These are phyloP conservation scores for Schrankia costaestrigalis DNA, from an alignment of 2,888 invertebrate species.

Conservation along the genomic window DNA sequence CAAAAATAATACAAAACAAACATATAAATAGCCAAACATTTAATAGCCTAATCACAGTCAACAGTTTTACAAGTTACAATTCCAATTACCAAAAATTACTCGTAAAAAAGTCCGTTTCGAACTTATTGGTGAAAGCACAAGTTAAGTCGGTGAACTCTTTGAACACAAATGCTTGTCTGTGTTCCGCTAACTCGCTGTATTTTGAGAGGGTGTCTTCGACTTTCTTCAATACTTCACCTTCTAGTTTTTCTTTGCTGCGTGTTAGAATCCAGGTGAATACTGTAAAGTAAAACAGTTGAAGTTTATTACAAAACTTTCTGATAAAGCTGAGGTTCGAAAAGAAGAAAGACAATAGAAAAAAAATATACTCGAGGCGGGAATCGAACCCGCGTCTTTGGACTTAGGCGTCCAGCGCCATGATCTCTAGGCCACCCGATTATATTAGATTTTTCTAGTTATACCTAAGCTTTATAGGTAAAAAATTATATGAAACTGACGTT, in stretches of 20 bases:
- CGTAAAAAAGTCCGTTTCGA: slow-evolving; percentile 59
- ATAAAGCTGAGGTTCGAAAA: too few relatives aligned
- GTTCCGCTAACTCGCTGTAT: slow-evolving; percentile 59
- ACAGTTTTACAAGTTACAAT: not conserved
- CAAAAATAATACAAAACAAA: too few relatives aligned
- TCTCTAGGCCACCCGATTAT: too few relatives aligned
- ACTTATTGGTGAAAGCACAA: slow-evolving; percentile 53
- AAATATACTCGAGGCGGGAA: too few relatives aligned
- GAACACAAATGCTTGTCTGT: slow-evolving; percentile 57
- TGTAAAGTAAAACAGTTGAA: slow-evolving; percentile 34
- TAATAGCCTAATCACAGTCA: not conserved
- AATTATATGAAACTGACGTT: too few relatives aligned
- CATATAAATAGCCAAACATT: slow-evolving; percentile 1
- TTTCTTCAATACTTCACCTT: slow-evolving; percentile 53
- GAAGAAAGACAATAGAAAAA: too few relatives aligned
- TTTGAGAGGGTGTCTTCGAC: slow-evolving; percentile 59
- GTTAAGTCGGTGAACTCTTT: slow-evolving; percentile 58
- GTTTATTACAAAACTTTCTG: not conserved
- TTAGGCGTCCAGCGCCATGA: too few relatives aligned
- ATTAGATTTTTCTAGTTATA: too few relatives aligned
- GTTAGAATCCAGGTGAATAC: slow-evolving; percentile 67
- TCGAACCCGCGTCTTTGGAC: too few relatives aligned
- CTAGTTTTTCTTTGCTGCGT: slow-evolving; percentile 53
- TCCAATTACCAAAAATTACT: slow-evolving; percentile 60
- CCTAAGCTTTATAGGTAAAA: too few relatives aligned